Conservation (phyloP, 2,888 invertebrate genomes). For the Latheticus oryzae region DNA sequence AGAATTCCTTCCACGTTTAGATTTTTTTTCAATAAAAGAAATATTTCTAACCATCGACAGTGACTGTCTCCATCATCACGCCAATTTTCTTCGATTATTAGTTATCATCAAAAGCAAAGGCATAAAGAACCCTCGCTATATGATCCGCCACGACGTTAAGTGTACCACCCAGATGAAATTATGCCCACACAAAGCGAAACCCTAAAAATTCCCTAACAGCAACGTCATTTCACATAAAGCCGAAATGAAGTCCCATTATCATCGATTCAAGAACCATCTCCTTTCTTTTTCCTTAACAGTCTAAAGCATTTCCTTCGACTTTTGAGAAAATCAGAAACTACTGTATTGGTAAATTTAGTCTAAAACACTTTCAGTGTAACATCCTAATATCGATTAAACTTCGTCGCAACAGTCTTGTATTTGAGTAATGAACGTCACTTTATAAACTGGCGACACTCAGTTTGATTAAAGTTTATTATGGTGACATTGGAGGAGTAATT, state of each 20-base stretch:
- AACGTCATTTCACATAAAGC: conserved; percentile 1
- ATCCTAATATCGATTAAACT: conserved; percentile 35
- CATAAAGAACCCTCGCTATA: too few relatives aligned
- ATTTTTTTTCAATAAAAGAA: too few relatives aligned
- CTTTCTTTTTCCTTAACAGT: conserved; percentile 9
- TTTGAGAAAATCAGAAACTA: conserved; percentile 18
- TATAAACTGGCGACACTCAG: conserved; percentile 40
- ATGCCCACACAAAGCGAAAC: not conserved
- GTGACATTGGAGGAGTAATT: conserved; percentile 37
- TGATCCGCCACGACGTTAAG: too few relatives aligned
- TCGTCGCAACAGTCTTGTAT: conserved; percentile 25
- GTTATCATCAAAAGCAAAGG: too few relatives aligned
- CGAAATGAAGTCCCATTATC: conserved; percentile 10
- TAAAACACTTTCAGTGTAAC: conserved; percentile 36
- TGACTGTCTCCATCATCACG: too few relatives aligned
- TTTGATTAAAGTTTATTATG: conserved; percentile 40
- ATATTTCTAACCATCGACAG: too few relatives aligned
- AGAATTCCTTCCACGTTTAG: too few relatives aligned
- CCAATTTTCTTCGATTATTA: too few relatives aligned
- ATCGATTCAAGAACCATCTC: conserved; percentile 2
- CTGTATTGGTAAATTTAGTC: conserved; percentile 7
- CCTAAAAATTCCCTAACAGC: not conserved
- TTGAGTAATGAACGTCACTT: conserved; percentile 43
- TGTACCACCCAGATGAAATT: not conserved
- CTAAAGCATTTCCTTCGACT: not conserved